A percentile compares a stretch with the other conserved stretches of the same genome.
Evolutionary conservation across 2,113 vertebrate species (phyloP).

Genomic region (Gulo gulo): DNA sequence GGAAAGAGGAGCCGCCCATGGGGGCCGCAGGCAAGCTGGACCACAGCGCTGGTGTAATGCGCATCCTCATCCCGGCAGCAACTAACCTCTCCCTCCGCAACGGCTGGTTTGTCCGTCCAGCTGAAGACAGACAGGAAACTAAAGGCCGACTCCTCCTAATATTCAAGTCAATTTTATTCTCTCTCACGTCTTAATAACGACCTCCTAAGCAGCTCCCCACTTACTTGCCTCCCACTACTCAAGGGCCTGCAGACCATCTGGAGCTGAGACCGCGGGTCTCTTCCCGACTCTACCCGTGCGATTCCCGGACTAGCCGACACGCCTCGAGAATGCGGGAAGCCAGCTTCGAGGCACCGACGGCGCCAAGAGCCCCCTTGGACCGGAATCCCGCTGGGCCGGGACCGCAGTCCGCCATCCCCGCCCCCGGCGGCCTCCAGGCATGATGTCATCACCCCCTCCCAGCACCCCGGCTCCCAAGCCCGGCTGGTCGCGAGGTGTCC

Average conservation of each 20-base stretch:
- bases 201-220: background rate
- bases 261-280: background rate
- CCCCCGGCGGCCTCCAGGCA: background rate
- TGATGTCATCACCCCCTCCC: constrained; percentile 13
- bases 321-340: too few relatives aligned
- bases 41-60: accelerated
- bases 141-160: background rate
- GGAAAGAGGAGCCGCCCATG: accelerated
- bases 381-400: background rate
- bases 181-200: background rate
- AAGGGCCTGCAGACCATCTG: background rate
- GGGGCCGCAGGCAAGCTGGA: background rate
- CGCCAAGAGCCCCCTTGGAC: background rate
- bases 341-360: background rate
- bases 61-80: background rate
- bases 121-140: background rate
- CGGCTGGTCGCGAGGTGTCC: background rate
- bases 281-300: background rate
- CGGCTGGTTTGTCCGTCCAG: background rate
- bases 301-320: background rate
- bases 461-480: background rate
- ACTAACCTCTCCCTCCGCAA: background rate
- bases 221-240: background rate
- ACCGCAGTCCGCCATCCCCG: background rate
- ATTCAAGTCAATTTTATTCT: background rate